Percentiles rank a stretch among this genome's conserved stretches.
Conservation (phyloP, 1,140 invertebrate species). For the Drosophila novamexicana region DNA sequence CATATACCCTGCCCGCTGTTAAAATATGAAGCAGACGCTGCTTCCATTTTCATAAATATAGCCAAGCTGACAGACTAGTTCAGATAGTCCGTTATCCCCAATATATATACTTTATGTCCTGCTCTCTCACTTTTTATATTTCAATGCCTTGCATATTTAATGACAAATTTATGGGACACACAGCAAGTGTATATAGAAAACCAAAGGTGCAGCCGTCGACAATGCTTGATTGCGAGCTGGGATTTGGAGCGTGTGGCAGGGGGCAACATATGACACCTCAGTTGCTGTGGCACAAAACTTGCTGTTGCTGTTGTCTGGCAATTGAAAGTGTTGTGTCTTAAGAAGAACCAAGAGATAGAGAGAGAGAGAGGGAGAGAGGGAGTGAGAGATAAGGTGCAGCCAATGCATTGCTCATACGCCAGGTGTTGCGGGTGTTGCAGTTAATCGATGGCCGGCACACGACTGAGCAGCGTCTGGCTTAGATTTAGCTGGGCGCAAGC, state of each 20-base stretch:
- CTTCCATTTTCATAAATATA: too few relatives aligned
- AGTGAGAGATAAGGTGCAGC: neutral
- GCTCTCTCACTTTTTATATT: neutral
- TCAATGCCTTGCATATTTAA: neutral
- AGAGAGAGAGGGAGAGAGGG: slow-evolving; percentile 9
- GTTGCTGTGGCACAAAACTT: slow-evolving; percentile 43
- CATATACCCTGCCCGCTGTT: too few relatives aligned
- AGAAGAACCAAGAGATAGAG: slow-evolving; percentile 32
- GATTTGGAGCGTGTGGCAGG: neutral
- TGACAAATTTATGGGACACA: slow-evolving; percentile 2
- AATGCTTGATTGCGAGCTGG: slow-evolving; percentile 22
- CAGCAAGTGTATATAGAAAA: neutral
- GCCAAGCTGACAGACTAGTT: too few relatives aligned
- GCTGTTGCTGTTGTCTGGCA: slow-evolving; percentile 63
- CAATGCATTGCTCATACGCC: slow-evolving; percentile 64
- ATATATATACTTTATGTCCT: neutral
- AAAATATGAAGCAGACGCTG: too few relatives aligned
- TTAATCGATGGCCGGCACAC: slow-evolving; percentile 68
- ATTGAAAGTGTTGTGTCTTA: slow-evolving; percentile 69
- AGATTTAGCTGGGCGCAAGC: slow-evolving; percentile 24
- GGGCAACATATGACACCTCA: slow-evolving; percentile 32
- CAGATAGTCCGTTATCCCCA: too few relatives aligned
- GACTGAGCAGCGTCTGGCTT: slow-evolving; percentile 38
- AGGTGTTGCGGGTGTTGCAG: slow-evolving; percentile 39
- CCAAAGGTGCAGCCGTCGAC: slow-evolving; percentile 6